A percentile compares a stretch with the other conserved stretches of the same genome.
These are phyloP conservation scores for Lophotriccus pileatus DNA, from an alignment of 2,797 vertebrate species.

Conservation along the genomic window DNA sequence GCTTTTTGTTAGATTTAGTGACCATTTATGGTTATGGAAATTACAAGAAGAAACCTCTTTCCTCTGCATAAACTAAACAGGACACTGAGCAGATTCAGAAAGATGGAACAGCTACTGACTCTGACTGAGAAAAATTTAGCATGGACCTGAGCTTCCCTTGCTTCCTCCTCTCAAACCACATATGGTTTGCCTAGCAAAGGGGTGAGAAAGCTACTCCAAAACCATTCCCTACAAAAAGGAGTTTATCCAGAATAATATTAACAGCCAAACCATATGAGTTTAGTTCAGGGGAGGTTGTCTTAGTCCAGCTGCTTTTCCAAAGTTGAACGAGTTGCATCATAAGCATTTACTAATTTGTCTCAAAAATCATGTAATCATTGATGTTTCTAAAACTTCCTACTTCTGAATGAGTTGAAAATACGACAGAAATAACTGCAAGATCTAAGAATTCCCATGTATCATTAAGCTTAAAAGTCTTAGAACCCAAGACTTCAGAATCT, in stretches of 20 bases:
- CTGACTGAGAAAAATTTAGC: neutral
- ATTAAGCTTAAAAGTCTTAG: neutral
- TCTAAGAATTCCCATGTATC: neutral
- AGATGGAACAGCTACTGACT: neutral
- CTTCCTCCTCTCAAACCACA: neutral
- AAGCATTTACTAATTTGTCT: neutral
- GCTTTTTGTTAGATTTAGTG: neutral
- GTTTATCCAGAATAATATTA: neutral
- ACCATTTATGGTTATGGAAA: conserved; percentile 11
- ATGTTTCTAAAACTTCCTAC: neutral
- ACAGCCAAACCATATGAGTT: neutral
- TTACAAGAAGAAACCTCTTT: neutral
- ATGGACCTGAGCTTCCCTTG: neutral
- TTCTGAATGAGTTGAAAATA: neutral
- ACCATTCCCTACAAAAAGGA: neutral
- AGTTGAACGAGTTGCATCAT: neutral
- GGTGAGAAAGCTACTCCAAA: neutral
- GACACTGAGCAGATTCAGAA: neutral
- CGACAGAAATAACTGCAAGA: neutral
- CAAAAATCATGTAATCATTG: neutral
- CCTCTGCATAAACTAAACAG: neutral
- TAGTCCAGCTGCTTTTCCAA: neutral
- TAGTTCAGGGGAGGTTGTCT: neutral
- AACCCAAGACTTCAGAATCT: neutral
- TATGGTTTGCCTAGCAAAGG: no score